Conservation (phyloP, 2,113 vertebrate species). For the Cryptomyrus ogoouensis region DNA sequence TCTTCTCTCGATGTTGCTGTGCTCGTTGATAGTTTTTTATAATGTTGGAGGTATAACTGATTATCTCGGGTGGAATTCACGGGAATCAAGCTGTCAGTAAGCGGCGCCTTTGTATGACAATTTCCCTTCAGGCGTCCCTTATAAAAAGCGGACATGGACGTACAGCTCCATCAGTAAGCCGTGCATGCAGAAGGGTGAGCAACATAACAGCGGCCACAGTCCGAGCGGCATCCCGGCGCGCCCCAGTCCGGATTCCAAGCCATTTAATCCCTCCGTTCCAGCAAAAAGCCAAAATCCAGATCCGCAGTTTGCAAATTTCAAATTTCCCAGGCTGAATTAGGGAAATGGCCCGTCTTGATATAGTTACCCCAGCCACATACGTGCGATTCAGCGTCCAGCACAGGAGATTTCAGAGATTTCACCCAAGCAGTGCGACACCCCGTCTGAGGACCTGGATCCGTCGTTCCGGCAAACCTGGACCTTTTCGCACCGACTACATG, state of each 20-base stretch:
- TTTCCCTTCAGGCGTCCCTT: background rate
- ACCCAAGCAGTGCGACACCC: background rate
- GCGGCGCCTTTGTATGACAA: background rate
- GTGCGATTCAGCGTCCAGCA: background rate
- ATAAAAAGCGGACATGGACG: background rate
- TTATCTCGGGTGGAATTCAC: background rate
- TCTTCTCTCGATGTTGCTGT: background rate
- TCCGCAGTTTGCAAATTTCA: constrained; percentile 18
- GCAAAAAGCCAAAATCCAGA: background rate
- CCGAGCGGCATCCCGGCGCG: background rate
- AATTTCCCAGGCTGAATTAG: constrained; percentile 2
- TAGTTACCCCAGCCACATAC: background rate
- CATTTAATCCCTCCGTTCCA: background rate
- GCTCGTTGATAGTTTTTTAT: background rate
- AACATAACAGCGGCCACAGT: background rate
- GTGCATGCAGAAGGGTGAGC: background rate
- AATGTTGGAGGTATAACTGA: background rate
- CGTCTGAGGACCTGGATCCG: background rate
- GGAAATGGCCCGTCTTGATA: constrained; percentile 9
- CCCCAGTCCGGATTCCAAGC: background rate
- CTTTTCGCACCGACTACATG: background rate
- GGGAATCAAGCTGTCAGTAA: background rate
- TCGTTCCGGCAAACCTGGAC: background rate
- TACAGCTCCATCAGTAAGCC: background rate
- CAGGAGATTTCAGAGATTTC: background rate